Evolutionary conservation across 2,797 vertebrate genomes (phyloP), one percentile per base, ranked within the genome.

Genomic region (Tinamus major): DNA sequence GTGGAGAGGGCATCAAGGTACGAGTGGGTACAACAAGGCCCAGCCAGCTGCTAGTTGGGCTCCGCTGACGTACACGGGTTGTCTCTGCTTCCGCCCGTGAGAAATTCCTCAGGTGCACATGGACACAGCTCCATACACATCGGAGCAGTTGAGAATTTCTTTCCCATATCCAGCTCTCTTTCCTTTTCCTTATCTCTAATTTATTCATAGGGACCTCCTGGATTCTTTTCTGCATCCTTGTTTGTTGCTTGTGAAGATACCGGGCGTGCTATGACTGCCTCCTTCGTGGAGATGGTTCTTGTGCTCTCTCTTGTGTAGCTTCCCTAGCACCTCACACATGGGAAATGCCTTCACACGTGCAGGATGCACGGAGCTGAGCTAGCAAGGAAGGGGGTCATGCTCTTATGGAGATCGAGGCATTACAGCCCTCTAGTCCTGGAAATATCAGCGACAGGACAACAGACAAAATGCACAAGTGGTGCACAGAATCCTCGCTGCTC

Each of bases 291-390:
- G 37, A 4, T 31, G 15, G 29, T 55, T 31, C 53, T 55, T 55
- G 53, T 31, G 27, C 15, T 55, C 27, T 31, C 53, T 15, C 53
- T 55, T 18, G 27, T 18, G 53, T 4, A 18, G 37, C 29, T 59
- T n/a, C 67, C 35, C 1, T 5, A 12, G 29, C 55, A 41, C n/a
- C 42, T 35, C 68, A 33, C 2, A 0, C 2, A 0, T 13, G 18
- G 42, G 31, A 29, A 69, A 2, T 8, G 42, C 29, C 58, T 58
- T 20, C 5, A 6, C 24, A 6, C 1, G 17, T 42, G 17, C 29
- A 21, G 9, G 7, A 17, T 26, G 58, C 27, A 2, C 0, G 8
- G 46, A 39, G 56, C 61, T 7, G 9, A 16, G 41, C 44, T 51
- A 55, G 49, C 14, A 44, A 44, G 31, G 27, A 11, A 3, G 27